Base-by-base conservation (phyloP, 2,113 vertebrate genomes). In the Aspiorhynchus laticeps region DNA sequence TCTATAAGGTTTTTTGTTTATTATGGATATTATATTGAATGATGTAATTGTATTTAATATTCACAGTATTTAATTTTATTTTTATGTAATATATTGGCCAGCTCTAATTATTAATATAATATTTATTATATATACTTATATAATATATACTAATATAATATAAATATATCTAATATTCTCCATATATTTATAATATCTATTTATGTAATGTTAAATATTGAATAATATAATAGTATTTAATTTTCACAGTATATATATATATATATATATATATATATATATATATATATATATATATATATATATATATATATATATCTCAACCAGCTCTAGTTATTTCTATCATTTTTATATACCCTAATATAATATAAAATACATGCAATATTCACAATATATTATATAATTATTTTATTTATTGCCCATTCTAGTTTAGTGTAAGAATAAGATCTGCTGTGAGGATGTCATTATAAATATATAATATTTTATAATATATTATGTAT, bases 401-500 rank as follows among this genome's bases (percentile, higher is more conserved):
- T 43, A 43, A 5, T 53, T 63, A 48, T 31, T 46, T 6, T 11
- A 4, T 76, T 7, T 4, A 28, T 48, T 3, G 1, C 7, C 11
- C 7, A 9, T 14, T 46, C 21, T 48, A 26, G 41, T 26, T 75
- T 2, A n/a, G 24, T 6, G 24, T 75, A 46, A n/a, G 2, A 46
- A 28, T 43, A 5, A 6, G 4, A 46, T 12, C 7, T 0, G 7
- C 81, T 85, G 19, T 85, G 15, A 77, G 43, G 88, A 87, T 86
- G 81, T 89, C 82, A 61, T 67, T 78, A 94, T 95, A 26, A 26
- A 4, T 36, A 28, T 15, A 36, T 71, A 19, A 36, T 71, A 4
- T 21, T 19, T 19, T 3, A 7, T 19, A n/a, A n/a, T 59, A 10
- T 4, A n/a, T 9, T 33, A 36, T 31, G 0, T 65, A 19, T 69